Percentiles rank a stretch among this genome's conserved stretches.
phyloP scores from a whole-genome alignment of 2,113 vertebrate species.

The Oryzias melastigma region DNA sequence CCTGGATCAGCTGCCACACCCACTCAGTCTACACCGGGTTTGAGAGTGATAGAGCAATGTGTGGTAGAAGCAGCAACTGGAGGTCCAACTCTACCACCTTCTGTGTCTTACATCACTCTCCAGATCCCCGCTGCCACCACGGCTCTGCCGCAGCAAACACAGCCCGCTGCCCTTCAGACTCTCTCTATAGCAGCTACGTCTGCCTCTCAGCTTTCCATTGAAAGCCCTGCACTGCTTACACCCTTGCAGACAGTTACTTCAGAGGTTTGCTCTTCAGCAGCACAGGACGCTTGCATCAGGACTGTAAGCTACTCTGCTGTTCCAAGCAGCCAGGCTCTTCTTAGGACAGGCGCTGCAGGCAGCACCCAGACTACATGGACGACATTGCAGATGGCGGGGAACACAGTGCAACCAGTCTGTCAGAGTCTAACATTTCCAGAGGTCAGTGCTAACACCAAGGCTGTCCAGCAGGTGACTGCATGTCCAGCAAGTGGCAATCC shows the following conservation, averaged over 20 bases:
- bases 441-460: slow-evolving; percentile 47
- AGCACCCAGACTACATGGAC: slow-evolving; percentile 98
- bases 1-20: slow-evolving; percentile 73
- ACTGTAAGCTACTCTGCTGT: slow-evolving; percentile 64
- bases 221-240: slow-evolving; percentile 21
- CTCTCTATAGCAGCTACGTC: slow-evolving; percentile 50
- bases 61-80: slow-evolving; percentile 53
- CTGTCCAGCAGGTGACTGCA: slow-evolving; percentile 71
- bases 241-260: slow-evolving; percentile 33
- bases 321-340: slow-evolving; percentile 59
- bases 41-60: slow-evolving; percentile 77
- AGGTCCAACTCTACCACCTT: slow-evolving; percentile 60
- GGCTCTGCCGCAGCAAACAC: slow-evolving; percentile 55
- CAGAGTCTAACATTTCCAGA: slow-evolving; percentile 76
- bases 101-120: slow-evolving; percentile 78
- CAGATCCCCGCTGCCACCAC: slow-evolving; percentile 71
- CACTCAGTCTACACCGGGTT: slow-evolving; percentile 71
- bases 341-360: slow-evolving; percentile 68
- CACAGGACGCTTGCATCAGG: slow-evolving; percentile 42
- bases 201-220: slow-evolving; percentile 32
- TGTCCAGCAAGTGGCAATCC: slow-evolving; percentile 76
- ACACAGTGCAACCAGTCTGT: slow-evolving; percentile 92
- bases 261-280: slow-evolving; percentile 35
- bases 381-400: slow-evolving; percentile 91
- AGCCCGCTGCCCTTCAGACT: slow-evolving; percentile 50